phyloP scores from a whole-genome alignment of 2,888 invertebrate species.

The Amitus sp. region DNA sequence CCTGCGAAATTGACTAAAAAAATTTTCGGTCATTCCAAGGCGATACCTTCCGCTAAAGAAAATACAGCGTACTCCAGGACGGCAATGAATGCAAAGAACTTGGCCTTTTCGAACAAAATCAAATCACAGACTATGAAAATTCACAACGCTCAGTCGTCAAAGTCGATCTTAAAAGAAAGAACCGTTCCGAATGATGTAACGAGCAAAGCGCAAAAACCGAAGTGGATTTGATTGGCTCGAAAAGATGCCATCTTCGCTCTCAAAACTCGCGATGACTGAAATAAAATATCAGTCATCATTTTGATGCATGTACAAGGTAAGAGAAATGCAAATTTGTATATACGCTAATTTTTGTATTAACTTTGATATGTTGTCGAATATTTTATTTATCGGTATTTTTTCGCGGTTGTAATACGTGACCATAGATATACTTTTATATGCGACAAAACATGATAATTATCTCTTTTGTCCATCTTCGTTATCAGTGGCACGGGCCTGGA shows the following conservation, averaged over 20 bases:
- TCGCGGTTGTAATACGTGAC: neutral
- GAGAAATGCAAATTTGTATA: neutral
- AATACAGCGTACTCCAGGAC: constrained; percentile 46
- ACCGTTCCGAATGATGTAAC: constrained; percentile 23
- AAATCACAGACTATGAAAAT: constrained; percentile 50
- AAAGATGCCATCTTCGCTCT: too few species aligned
- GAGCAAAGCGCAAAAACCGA: neutral
- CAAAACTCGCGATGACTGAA: too few species aligned
- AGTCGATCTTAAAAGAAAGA: neutral
- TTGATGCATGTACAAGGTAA: constrained; percentile 4
- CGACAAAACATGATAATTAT: too few species aligned
- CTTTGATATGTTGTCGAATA: neutral
- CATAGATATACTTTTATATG: too few species aligned
- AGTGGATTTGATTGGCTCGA: too few species aligned
- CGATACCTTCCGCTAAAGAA: constrained; percentile 49
- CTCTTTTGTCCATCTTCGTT: neutral
- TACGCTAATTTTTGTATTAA: neutral
- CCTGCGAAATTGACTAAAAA: constrained; percentile 52
- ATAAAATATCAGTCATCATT: too few species aligned
- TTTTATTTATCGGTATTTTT: neutral
- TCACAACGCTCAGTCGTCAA: constrained; percentile 24
- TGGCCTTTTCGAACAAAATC: constrained; percentile 59
- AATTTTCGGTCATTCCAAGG: constrained; percentile 22
- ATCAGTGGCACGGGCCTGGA: neutral
- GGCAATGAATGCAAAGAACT: constrained; percentile 57